Evolutionary conservation across 2,888 invertebrate species (phyloP), one percentile per base, ranked within the genome.

Genomic region (Parnassius mnemosyne): DNA sequence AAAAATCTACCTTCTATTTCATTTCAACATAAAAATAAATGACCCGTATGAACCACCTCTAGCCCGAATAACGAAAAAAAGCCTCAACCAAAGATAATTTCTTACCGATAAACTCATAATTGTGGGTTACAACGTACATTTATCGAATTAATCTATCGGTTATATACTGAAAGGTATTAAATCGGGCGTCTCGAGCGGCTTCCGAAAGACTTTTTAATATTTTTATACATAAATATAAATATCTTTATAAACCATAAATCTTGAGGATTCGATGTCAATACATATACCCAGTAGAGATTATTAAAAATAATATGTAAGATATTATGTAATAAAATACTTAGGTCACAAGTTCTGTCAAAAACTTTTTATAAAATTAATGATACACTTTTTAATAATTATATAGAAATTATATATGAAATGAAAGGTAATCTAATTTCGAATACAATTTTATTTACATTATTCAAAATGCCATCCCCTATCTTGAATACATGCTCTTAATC

Each of bases 131-230:
- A 83, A 75, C 75, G 62, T 80, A 69, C 77, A 84, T 78, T 86
- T 86, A 87, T 86, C 85, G 79, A 74, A 81, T 85, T 86, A 86
- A 86, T 86, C 84, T 84, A 84, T 84, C 79, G 75, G 70, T 68
- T 75, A 70, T 72, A 68, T 72, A 74, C 68, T 68, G 64, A 53
- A 67, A 67, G 64, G 67, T 66, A 72, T 75, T 71, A 75, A 74
- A 73, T 62, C 64, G 66, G 66, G 63, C 62, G 52, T 50, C 60
- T 67, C 68, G 67, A 57, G 58, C 66, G 69, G 82, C 82, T 83
- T 77, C 82, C 76, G 83, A 80, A 68, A 68, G 60, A 13, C 10
- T 53, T 46, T 63, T 52, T 46, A 12, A 44, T 46, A 41, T 53
- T 46, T 60, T 58, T 64, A 61, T 64, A 57, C 44, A 41, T n/a